Base-by-base conservation (phyloP, 2,113 vertebrate species). In the Xiphorhynchus elegans region DNA sequence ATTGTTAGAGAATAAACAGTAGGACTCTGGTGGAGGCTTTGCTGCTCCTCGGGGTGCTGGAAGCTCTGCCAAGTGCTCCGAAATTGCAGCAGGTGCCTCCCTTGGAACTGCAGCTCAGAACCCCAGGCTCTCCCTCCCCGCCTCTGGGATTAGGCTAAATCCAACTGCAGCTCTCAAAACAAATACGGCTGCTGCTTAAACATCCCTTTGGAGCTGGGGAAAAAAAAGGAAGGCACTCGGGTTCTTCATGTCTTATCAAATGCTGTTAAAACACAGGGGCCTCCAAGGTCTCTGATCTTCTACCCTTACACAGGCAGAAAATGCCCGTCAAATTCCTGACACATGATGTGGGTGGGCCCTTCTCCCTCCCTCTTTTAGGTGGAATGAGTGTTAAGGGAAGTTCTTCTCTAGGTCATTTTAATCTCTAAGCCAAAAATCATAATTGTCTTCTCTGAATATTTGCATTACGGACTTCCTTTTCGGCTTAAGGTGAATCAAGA, bases 131-230 rank as follows among this genome's bases (percentile, higher is more conserved):
- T 73, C 70, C 73, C 55, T 87, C 33, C 40, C 59, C 21, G 47
- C 80, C 40, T 56, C 79, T 23, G 31, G 63, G 87, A 91, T 94
- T 90, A 93, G 56, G 31, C 33, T 90, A 95, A 96, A 97, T 95
- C 92, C 85, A 96, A 89, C 86, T 90, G 87, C 35, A 63, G 84
- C 83, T 81, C 91, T 95, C 95, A 92, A 96, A 96, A 92, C 95
- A 96, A 96, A 96, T 93, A 83, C 63, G 91, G 75, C 85, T 87
- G 50, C 82, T 95, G 72, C 84, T 96, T 93, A 91, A 96, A 93
- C 87, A 84, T 75, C 50, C 78, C 52, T 74, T 75, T 79, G 78
- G 55, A 73, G 52, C 42, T 25, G 70, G 40, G 72, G 59, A 23
- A 58, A 73, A 82, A 90, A 50, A 25, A 25, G 18, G 17, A 44